Evolutionary conservation across 2,113 vertebrate genomes (phyloP), one percentile per base, ranked within the genome.

Genomic region (Dissostichus mawsoni): DNA sequence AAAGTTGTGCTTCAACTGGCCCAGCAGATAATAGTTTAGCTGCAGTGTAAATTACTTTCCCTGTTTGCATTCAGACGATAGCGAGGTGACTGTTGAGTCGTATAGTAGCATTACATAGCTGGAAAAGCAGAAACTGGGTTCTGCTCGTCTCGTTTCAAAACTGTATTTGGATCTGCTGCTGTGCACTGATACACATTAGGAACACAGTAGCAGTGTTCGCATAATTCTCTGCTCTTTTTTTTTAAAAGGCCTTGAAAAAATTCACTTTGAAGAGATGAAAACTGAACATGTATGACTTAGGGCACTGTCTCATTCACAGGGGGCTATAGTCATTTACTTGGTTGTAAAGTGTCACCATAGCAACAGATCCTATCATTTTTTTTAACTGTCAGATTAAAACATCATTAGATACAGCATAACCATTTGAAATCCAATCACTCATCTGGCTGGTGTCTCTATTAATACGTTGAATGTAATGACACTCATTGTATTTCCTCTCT

Each of bases 11-110:
- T 80, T 83, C 61, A 55, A 5, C 29, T 71, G n/a, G 66, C 59
- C 76, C 78, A 69, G 67, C 78, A 82, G 80, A 82, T 87, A 83
- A 83, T 82, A 76, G 82, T 63, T 71, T 41, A 55, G 71, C 72
- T 57, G 66, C 66, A 78, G 72, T 80, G 78, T 70, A 80, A 47
- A 81, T 81, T 56, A 69, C 68, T 69, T 48, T 62, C 45, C 58
- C 62, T 5, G 73, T 71, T 80, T 78, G 55, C 63, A 57, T 56
- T 69, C 29, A 55, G 41, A 84, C 13, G 57, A 74, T 8, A 59
- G 64, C 3, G 45, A 65, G 57, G 71, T 59, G 76, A 83, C 78
- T 86, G 87, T 74, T 87, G 80, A 85, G 66, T 58, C 63, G 41
- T 83, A 68, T 47, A 69, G 74, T 69, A 69, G 69, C 52, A 75